Conservation (phyloP, 1,140 invertebrate species). For the Pissodes strobi region DNA sequence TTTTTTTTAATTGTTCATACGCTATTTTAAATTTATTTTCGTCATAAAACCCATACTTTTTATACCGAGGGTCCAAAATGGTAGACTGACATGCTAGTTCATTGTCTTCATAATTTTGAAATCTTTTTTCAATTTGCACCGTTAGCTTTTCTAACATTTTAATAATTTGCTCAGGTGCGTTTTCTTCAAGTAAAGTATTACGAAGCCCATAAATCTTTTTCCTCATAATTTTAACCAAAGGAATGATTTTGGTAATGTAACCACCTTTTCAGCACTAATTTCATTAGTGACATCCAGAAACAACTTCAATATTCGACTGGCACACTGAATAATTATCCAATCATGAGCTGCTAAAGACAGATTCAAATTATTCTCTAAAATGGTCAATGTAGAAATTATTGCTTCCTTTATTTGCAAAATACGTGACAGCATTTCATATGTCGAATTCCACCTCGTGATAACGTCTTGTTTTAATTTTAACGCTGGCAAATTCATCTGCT, state of each 20-base stretch:
- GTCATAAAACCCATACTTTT: conserved; percentile 40
- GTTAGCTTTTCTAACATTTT: conserved; percentile 17
- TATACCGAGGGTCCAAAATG: conserved; percentile 33
- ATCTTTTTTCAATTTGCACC: too few relatives aligned
- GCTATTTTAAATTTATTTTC: too few relatives aligned
- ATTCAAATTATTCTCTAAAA: conserved; percentile 24
- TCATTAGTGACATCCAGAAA: conserved; percentile 45
- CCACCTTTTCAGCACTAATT: conserved; percentile 41
- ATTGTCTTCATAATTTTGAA: too few relatives aligned
- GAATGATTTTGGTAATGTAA: conserved; percentile 40
- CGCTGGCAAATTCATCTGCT: conserved; percentile 21
- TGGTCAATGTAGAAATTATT: conserved; percentile 42
- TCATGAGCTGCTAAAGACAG: conserved; percentile 7
- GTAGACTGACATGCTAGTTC: conserved; percentile 31
- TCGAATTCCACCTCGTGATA: conserved; percentile 47
- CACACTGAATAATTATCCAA: conserved; percentile 10
- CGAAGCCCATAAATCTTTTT: conserved; percentile 28
- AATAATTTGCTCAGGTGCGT: conserved; percentile 12
- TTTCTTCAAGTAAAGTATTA: conserved; percentile 32
- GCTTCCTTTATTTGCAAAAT: conserved; percentile 43
- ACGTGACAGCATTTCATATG: conserved; percentile 46
- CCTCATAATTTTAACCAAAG: conserved; percentile 16
- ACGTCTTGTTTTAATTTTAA: conserved; percentile 51
- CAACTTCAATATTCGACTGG: too few relatives aligned
- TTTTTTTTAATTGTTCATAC: too few relatives aligned